A percentile compares a stretch with the other conserved stretches of the same genome.
Evolutionary conservation across 2,797 vertebrate genomes (phyloP).

Genomic region (Alauda arvensis): DNA sequence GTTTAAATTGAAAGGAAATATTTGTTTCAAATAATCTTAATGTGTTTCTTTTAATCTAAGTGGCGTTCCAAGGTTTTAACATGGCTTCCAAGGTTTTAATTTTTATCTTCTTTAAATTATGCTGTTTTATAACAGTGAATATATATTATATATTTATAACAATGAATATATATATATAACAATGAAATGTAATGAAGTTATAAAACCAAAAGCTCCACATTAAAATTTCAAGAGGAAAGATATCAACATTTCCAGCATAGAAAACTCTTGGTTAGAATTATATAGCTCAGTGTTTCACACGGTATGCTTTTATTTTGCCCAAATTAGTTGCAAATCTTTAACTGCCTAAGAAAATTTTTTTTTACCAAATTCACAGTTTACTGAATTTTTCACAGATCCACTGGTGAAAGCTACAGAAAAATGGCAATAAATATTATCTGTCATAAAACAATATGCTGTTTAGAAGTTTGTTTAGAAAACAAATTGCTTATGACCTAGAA

Average conservation of each 20-base stretch:
- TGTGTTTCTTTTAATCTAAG: background rate
- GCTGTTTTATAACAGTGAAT: background rate
- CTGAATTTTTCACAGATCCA: background rate
- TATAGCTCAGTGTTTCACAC: background rate
- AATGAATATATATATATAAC: no score
- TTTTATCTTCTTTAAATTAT: background rate
- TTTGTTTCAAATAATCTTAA: background rate
- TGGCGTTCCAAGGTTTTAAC: background rate
- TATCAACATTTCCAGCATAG: background rate
- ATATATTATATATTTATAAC: no score
- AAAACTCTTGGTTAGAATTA: background rate
- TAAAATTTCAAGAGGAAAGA: background rate
- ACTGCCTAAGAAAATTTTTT: background rate
- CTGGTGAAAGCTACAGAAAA: background rate
- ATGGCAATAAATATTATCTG: background rate
- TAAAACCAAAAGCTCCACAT: background rate
- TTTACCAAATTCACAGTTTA: background rate
- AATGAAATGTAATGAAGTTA: background rate
- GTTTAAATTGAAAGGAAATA: background rate
- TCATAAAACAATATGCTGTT: background rate
- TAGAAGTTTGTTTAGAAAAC: background rate
- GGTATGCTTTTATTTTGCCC: background rate
- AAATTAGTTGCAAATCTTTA: background rate
- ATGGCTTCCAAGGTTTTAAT: no score
- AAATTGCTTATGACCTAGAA: background rate